Conservation (phyloP, 2,888 invertebrate genomes). For the Sphinx pinastri region DNA sequence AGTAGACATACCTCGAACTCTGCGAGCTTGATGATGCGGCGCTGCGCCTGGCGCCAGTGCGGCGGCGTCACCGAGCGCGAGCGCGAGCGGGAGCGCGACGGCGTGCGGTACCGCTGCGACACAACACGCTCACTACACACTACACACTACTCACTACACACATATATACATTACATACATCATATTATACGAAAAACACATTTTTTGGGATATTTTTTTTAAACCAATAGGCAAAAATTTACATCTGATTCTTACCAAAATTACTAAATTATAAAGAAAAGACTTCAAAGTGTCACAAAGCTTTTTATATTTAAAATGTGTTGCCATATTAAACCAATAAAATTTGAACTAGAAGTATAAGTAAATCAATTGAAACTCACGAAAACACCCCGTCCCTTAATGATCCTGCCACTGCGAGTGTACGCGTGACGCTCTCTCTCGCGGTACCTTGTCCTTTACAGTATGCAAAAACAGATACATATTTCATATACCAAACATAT, state of each 20-base stretch:
- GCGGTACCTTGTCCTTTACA: conserved; percentile 64
- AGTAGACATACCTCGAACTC: conserved; percentile 94
- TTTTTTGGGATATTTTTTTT: too few species aligned
- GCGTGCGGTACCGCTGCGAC: conserved; percentile 91
- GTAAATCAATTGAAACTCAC: conserved; percentile 82
- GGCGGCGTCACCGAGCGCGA: conserved; percentile 96
- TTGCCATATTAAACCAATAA: too few species aligned
- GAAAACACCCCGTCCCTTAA: conserved; percentile 96
- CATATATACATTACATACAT: too few species aligned
- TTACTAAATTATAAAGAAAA: too few species aligned
- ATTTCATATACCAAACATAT: too few species aligned
- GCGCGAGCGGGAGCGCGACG: conserved; percentile 92
- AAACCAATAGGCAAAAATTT: too few species aligned
- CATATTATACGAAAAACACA: too few species aligned
- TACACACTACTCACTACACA: too few species aligned
- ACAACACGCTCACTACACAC: neutral
- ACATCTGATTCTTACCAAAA: too few species aligned
- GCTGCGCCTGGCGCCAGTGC: conserved; percentile 96
- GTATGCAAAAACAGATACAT: neutral
- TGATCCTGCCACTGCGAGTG: conserved; percentile 91
- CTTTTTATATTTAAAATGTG: too few species aligned
- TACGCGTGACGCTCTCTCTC: conserved; percentile 77
- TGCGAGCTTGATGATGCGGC: conserved; percentile 91
- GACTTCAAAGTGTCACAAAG: too few species aligned
- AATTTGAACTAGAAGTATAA: too few species aligned